phyloP scores from a whole-genome alignment of 1,140 invertebrate genomes.

The Drosophila sechellia region DNA sequence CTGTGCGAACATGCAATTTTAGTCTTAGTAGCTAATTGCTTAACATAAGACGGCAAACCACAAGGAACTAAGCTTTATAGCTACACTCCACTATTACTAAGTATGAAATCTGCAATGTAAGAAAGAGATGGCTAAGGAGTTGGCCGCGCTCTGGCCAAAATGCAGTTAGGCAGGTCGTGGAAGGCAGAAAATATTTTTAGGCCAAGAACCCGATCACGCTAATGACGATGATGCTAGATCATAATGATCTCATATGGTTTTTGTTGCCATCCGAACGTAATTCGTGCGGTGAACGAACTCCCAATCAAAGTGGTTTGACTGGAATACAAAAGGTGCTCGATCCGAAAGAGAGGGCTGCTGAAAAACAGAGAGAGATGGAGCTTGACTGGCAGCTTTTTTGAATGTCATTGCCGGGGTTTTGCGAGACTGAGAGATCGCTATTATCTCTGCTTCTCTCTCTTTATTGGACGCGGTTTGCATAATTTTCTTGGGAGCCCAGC shows the following conservation, averaged over 20 bases:
- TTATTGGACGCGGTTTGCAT: slow-evolving; percentile 23
- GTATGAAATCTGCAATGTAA: not conserved
- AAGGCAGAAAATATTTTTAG: slow-evolving; percentile 66
- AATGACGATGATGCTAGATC: slow-evolving; percentile 38
- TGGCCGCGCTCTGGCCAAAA: slow-evolving; percentile 47
- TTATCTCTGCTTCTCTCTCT: slow-evolving; percentile 11
- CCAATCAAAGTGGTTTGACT: slow-evolving; percentile 78
- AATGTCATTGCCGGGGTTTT: slow-evolving; percentile 68
- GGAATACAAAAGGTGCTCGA: slow-evolving; percentile 57
- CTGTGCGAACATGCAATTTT: slow-evolving; percentile 10
- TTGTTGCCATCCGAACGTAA: slow-evolving; percentile 37
- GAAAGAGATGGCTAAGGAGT: not conserved
- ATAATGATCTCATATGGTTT: slow-evolving; percentile 44
- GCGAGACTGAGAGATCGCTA: slow-evolving; percentile 15
- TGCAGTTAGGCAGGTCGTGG: slow-evolving; percentile 77
- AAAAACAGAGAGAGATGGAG: slow-evolving; percentile 35
- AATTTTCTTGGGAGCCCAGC: slow-evolving; percentile 51
- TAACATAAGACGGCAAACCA: slow-evolving; percentile 1
- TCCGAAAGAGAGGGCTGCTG: not conserved
- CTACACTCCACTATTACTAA: not conserved
- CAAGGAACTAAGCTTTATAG: not conserved
- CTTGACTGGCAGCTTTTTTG: slow-evolving; percentile 77
- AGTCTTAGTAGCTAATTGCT: slow-evolving; percentile 22
- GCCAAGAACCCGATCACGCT: slow-evolving; percentile 61
- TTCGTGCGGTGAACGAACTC: slow-evolving; percentile 82